phyloP scores from a whole-genome alignment of 2,113 vertebrate species.

The Peromyscus californicus region DNA sequence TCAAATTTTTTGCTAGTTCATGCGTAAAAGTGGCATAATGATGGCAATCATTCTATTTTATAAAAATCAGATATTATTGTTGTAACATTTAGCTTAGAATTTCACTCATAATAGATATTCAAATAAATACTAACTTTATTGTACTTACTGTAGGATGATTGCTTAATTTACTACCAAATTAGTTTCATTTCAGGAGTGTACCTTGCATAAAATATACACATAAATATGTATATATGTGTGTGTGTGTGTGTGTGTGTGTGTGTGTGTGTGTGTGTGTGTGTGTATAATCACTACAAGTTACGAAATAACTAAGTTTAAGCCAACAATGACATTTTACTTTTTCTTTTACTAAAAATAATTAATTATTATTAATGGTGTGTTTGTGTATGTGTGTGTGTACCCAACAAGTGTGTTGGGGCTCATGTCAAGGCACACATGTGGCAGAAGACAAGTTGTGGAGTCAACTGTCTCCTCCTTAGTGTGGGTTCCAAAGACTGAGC shows the following conservation, averaged over 20 bases:
- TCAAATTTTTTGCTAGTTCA: background rate
- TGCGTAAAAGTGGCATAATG: background rate
- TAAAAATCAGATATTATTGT: background rate
- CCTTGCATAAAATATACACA: background rate
- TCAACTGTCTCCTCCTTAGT: background rate
- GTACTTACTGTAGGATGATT: background rate
- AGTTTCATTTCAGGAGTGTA: background rate
- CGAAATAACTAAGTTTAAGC: background rate
- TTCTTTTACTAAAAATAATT: background rate
- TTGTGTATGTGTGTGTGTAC: background rate
- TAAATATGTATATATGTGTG: no score
- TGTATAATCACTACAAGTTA: background rate
- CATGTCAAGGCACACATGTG: background rate
- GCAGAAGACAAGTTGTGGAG: background rate
- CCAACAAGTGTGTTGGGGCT: background rate
- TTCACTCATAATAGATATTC: background rate
- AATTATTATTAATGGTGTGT: background rate
- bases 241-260: background rate
- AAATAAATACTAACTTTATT: background rate
- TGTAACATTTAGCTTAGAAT: background rate
- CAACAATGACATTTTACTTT: background rate
- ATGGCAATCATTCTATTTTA: background rate
- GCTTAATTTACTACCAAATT: background rate
- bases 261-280: background rate
- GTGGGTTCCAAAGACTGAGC: background rate